phyloP scores from a whole-genome alignment of 2,797 vertebrate species.

The Lagocephalus sceleratus region DNA sequence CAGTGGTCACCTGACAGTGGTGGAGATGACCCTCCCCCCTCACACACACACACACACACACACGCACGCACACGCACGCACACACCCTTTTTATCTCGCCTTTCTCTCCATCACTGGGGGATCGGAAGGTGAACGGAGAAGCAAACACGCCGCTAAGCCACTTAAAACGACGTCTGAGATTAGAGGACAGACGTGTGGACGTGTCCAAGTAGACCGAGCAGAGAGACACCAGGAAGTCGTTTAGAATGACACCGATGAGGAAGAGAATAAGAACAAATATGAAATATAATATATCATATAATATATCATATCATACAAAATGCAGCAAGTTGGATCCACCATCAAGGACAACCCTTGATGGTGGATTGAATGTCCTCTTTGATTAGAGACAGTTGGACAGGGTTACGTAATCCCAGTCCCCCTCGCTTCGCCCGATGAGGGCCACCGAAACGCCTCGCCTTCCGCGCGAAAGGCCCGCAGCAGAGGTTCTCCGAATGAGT shows the following conservation, averaged over 20 bases:
- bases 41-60: too few species aligned
- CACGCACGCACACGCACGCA: too few species aligned
- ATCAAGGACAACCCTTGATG: too few species aligned
- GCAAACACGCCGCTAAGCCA: slow-evolving; percentile 54
- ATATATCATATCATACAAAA: too few species aligned
- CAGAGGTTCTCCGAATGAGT: slow-evolving; percentile 25
- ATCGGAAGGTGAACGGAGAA: slow-evolving; percentile 6
- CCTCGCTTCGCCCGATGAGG: slow-evolving; percentile 18
- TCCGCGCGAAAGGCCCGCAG: slow-evolving; percentile 5
- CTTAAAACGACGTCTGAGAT: slow-evolving; percentile 60
- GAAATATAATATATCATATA: too few species aligned
- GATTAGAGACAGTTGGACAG: slow-evolving; percentile 51
- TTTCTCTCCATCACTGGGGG: slow-evolving; percentile 9
- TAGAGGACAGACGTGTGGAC: slow-evolving; percentile 26
- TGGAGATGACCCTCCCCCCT: slow-evolving; percentile 15
- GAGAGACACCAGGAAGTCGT: slow-evolving; percentile 3
- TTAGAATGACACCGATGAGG: background rate
- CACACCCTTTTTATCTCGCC: slow-evolving; percentile 6
- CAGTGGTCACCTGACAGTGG: slow-evolving; percentile 15
- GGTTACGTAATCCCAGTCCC: slow-evolving; percentile 40
- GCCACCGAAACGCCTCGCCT: background rate
- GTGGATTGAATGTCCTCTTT: slow-evolving; percentile 26
- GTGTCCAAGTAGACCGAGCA: slow-evolving; percentile 3
- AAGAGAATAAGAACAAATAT: too few species aligned
- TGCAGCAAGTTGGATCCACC: slow-evolving; percentile 2